Percentiles rank a stretch among this genome's conserved stretches.
These are phyloP conservation scores for Chymomyza procnemis DNA, from an alignment of 2,888 invertebrate genomes.

Conservation along the genomic window DNA sequence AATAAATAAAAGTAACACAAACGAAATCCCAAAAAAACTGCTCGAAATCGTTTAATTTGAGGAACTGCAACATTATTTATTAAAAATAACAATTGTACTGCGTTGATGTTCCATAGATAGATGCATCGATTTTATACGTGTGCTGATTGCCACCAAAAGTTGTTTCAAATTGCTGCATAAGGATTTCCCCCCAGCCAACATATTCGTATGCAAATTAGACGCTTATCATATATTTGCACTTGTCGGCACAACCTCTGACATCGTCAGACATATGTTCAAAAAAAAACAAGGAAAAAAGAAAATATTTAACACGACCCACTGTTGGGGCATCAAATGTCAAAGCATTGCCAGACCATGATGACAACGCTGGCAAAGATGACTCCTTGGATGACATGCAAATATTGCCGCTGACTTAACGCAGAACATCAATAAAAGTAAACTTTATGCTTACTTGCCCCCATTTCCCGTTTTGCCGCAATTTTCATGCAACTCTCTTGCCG, in stretches of 20 bases:
- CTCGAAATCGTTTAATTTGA: too few relatives aligned
- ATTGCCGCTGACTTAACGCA: background rate
- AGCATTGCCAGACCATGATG: background rate
- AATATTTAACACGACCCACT: background rate
- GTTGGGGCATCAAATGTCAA: background rate
- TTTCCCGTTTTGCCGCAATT: conserved; percentile 48
- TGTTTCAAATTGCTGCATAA: background rate
- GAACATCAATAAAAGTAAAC: conserved; percentile 44
- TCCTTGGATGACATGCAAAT: background rate
- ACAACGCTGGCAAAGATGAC: background rate
- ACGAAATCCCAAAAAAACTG: too few relatives aligned
- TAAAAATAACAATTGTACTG: too few relatives aligned
- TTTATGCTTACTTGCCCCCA: conserved; percentile 49
- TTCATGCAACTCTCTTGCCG: conserved; percentile 13
- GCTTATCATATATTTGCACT: background rate
- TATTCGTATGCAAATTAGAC: background rate
- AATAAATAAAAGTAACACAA: too few relatives aligned
- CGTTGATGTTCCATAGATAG: too few relatives aligned
- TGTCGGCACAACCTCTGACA: background rate
- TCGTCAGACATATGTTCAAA: background rate
- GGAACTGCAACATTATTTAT: too few relatives aligned
- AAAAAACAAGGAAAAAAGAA: background rate
- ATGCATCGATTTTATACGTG: background rate
- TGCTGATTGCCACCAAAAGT: background rate
- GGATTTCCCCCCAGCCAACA: background rate